Evolutionary conservation across 1,140 invertebrate species (phyloP), one percentile per base, ranked within the genome.

Genomic region (Metaphire vulgaris): DNA sequence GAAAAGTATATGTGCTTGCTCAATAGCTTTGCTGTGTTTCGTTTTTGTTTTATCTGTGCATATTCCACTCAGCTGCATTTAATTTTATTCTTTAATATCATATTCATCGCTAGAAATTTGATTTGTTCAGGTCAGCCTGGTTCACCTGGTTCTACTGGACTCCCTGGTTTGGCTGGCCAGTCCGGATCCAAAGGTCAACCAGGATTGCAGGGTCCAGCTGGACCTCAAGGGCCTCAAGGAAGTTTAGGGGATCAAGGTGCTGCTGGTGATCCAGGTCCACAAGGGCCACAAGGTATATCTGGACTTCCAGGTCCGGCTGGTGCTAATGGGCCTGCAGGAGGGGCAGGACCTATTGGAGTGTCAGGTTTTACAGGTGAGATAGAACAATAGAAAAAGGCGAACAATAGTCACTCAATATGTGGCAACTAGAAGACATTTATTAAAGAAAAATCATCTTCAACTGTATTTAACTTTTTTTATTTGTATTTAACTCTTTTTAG

Each of bases 131-230:
- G 71, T 34, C 31, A 72, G 26, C 14, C 33, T 33, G 71, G 71
- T 34, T 16, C 30, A n/a, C 71, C 71, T n/a, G 71, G 71, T 12
- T 72, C 71, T 72, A 26, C 31, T 1, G 71, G 71, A n/a, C 71
- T 33, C 2, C 71, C 41, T 12, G 41, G 41, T 12, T 56, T 56
- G 41, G 6, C 1, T 21, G 71, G 71, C 2, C 71, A 72, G 30
- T 33, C 71, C 14, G 70, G 70, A 32, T 21, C 70, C 29, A 2
- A 15, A 32, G 70, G 70, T 12, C 30, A 2, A 72, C 12, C 16
- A 26, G 70, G 70, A 15, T 26, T 15, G 2, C 16, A 21, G 12
- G 73, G 73, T 30, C 56, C 21, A n/a, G 29, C 73, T 1, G 73
- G 73, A 67, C 34, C 26, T 56, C 16, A 16, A 16, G 73, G 73